Evolutionary conservation across 2,888 invertebrate species (phyloP), one percentile per base, ranked within the genome.

Genomic region (Sinodicranocentrus sp.): DNA sequence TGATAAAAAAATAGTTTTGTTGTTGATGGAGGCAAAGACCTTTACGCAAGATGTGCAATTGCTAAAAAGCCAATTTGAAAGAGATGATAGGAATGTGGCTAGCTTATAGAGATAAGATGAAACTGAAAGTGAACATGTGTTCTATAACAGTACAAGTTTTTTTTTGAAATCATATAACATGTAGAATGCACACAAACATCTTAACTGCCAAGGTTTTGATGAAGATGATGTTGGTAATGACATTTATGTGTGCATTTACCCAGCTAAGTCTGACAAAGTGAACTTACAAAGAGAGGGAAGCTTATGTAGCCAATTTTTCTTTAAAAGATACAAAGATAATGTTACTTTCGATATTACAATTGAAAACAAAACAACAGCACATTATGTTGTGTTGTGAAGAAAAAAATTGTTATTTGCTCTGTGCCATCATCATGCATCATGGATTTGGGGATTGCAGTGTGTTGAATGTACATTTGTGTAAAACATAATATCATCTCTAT

Each of bases 21-120:
- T 48, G 13, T 48, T 65, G 65, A 54, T 63, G 26, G 43, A 76
- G 76, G 76, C 76, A 76, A 76, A 76, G 76, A 76, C 76, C 76
- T 76, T 76, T 67, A 54, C 52, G 57, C 67, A 54, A 65, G 48
- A 39, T n/a, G 68, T 8, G 48, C 28, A 28, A 63, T 48, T 61
- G 21, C 21, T 52, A 75, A 76, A 73, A 61, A 65, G 61, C 48
- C 26, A 43, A 63, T 65, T 75, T 75, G 43, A 63, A 65, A 43
- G 43, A 65, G 28, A 28, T 70, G 48, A 25, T 54, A n/a, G 63
- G 63, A 73, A 73, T 61, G 63, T 63, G 61, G 48, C 26, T 33
- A n/a, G n/a, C 17, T 8, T 57, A 25, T 15, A n/a, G 48, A 15
- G 57, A 57, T n/a, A n/a, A 52, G n/a, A 25, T 57, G 57, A 57